Evolutionary conservation across 2,888 invertebrate genomes (phyloP), one percentile per base, ranked within the genome.

Genomic region (Melieria omissa): DNA sequence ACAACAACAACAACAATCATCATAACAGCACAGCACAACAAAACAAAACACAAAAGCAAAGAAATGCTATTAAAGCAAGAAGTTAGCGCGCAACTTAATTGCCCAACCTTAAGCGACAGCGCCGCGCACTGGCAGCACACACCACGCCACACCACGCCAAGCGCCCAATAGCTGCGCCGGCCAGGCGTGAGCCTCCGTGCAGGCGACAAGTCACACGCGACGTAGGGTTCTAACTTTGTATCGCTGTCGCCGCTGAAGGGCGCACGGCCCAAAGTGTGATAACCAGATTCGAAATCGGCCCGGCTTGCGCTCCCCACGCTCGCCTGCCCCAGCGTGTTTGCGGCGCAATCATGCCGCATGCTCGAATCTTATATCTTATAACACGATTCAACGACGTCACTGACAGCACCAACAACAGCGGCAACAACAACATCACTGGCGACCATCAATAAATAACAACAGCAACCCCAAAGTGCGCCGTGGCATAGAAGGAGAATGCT

Each of bases 221-320:
- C 29, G 29, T 29, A 29, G 29, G 29, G 29, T 29, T 29, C 29
- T 29, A 29, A 29, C 29, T 29, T 29, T 29, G 29, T 29, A 29
- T 29, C 29, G 29, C 29, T 29, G 29, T 29, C 29, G 29, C 29
- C 29, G 29, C 29, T 29, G 29, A 29, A 29, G 29, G 29, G 29
- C 52, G 52, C 52, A 52, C 52, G 14, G 10, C 52, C 41, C 65
- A 42, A 65, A 65, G 70, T 73, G 70, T 64, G 65, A 65, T 66
- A 66, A 70, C 57, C 29, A 66, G 65, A 73, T 65, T 70, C 55
- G n/a, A 55, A 70, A 62, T 52, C 29, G 16, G 62, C 57, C 49
- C 9, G 29, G 29, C 29, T 29, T 29, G 29, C 29, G 29, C 29
- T 29, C 29, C 49, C 9, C 49, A 49, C 49, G 12, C 3, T 10